Evolutionary conservation across 2,113 vertebrate species (phyloP).

Genomic region (Phycodurus eques): DNA sequence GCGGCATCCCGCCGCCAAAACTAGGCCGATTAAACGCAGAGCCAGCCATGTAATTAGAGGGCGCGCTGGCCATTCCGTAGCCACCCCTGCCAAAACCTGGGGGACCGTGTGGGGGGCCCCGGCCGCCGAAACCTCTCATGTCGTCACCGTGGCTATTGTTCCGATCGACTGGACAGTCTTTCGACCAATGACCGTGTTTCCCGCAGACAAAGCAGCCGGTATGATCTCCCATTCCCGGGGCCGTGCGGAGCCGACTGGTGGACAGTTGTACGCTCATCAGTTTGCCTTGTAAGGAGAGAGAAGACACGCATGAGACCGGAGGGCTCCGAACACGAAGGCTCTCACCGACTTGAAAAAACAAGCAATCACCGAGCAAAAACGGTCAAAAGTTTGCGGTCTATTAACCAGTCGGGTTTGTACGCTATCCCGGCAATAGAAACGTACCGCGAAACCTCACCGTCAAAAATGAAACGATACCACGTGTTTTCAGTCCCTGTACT

Average conservation of each 20-base stretch:
- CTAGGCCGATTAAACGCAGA: constrained; percentile 53
- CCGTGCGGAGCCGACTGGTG: constrained; percentile 91
- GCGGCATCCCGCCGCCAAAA: constrained; percentile 51
- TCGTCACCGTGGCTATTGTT: constrained; percentile 62
- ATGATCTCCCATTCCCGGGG: constrained; percentile 95
- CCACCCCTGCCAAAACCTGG: constrained; percentile 59
- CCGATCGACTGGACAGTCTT: constrained; percentile 87
- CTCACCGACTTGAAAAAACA: constrained; percentile 33
- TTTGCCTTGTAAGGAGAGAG: constrained; percentile 87
- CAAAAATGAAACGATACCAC: too few species aligned
- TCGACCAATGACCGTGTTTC: constrained; percentile 96
- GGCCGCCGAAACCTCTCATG: constrained; percentile 47
- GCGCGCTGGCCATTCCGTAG: constrained; percentile 49
- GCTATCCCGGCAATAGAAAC: too few species aligned
- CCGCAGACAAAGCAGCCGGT: constrained; percentile 95
- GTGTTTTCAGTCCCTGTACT: too few species aligned
- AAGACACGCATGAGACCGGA: constrained; percentile 78
- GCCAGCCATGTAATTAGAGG: constrained; percentile 52
- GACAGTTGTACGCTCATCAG: constrained; percentile 95
- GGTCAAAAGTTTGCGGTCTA: background rate
- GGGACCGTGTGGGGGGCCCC: constrained; percentile 46
- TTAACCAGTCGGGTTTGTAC: background rate
- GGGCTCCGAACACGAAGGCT: constrained; percentile 42
- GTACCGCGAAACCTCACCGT: too few species aligned
- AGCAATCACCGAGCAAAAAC: background rate